Evolutionary conservation across 30 jellyfish, hydroid and myxozoan species (phyloP), one percentile per base, ranked within the genome.

Genomic region (Rhopilema esculentum): DNA sequence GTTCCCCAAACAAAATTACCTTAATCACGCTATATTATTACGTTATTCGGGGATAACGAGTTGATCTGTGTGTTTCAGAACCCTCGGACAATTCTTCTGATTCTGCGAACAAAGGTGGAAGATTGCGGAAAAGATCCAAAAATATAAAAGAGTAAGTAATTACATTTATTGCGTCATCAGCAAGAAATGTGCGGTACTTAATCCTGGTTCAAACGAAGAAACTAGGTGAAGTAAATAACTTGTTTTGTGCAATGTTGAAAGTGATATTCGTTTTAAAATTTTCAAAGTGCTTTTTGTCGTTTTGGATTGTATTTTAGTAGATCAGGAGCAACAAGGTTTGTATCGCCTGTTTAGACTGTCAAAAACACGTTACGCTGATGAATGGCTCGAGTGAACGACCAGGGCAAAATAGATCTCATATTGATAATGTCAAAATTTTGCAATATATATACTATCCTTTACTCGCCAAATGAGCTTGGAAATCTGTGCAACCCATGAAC

Each of bases 61-160:
- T 40, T 40, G 6, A 40, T 40, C 57, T 40, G 57, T 40, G 57
- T 40, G 12, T 40, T 40, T 40, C 57, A 40, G 57, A 40, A 40
- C 57, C 57, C 57, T 12, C 57, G 6, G 12, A 40, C 12, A 40
- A 40, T 12, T 40, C 57, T 40, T 12, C 24, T 24, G 87, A 85
- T 23, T 84, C 79, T 26, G 24, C 78, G 25, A 32, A 76, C 29
- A 53, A 71, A 83, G 83, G 88, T 1, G 94, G 88, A 74, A 85
- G 94, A 27, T 61, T 85, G 53, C 67, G 94, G 53, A 85, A 85
- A 49, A 63, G 94, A 64, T 69, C 80, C 21, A 85, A 85, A 66
- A 53, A 69, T 40, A 50, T 85, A 53, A 85, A 85, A 74, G 94
- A 85, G 94, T 85, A 61, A 75, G 94, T 74, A 40, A 40, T 40